These are phyloP conservation scores for Chrysomallon squamiferum DNA, from an alignment of 1,140 invertebrate species.

Conservation along the genomic window DNA sequence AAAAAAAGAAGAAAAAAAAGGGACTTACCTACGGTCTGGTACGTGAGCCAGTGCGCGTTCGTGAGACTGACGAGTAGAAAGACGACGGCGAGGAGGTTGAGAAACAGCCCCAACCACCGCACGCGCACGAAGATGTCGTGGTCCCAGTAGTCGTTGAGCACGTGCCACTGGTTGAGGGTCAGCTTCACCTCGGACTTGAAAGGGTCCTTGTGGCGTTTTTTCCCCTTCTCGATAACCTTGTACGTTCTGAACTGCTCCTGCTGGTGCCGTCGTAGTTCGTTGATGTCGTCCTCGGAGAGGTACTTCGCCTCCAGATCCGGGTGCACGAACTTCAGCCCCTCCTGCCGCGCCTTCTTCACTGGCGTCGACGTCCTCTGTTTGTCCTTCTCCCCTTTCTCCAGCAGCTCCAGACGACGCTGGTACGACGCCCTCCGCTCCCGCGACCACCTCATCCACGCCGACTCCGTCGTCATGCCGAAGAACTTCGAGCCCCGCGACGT, in stretches of 20 bases:
- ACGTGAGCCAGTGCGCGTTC: conserved; percentile 40
- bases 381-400: conserved; percentile 42
- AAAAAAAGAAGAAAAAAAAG: background rate
- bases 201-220: conserved; percentile 33
- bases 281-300: conserved; percentile 54
- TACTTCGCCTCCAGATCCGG: conserved; percentile 54
- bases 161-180: conserved; percentile 48
- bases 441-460: conserved; percentile 59
- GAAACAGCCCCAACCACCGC: conserved; percentile 46
- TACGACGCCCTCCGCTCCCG: conserved; percentile 50
- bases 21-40: background rate
- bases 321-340: conserved; percentile 56
- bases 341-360: conserved; percentile 58
- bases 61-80: conserved; percentile 40
- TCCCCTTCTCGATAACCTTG: conserved; percentile 49
- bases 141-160: conserved; percentile 56
- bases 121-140: conserved; percentile 50
- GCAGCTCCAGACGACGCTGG: conserved; percentile 43
- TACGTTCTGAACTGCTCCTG: conserved; percentile 49
- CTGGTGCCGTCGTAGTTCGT: conserved; percentile 47
- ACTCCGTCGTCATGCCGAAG: conserved; percentile 39
- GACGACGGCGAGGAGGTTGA: conserved; percentile 41
- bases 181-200: conserved; percentile 40
- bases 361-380: conserved; percentile 54
- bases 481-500: conserved; percentile 24